Evolutionary conservation across 2,113 vertebrate genomes (phyloP), one percentile per base, ranked within the genome.

Genomic region (Nothoprocta perdicaria): DNA sequence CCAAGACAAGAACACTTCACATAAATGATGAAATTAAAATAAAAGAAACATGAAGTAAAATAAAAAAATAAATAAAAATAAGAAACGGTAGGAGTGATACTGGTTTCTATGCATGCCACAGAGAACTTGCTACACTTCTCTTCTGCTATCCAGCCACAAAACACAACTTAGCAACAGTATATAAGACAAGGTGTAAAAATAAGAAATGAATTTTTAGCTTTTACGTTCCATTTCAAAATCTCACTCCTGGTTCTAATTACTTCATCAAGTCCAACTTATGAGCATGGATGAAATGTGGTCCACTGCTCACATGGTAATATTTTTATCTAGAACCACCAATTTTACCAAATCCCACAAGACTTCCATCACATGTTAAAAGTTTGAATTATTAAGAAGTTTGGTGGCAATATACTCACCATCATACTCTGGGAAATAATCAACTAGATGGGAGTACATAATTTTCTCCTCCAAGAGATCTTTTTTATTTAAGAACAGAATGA

Each of bases 401-500:
- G 26, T 83, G 19, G 12, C 16, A 40, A 27, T 40, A 60, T 40
- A 97, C 98, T 98, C 97, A 99, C 99, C 98, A 15, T 99, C 98
- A 91, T 99, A 99, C 92, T 99, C 98, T 41, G 98, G 98, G 82
- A 99, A 99, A 97, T 99, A 99, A 96, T 99, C 98, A 69, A 99
- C 98, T 97, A 99, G 95, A 94, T 99, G 99, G 41, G 99, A 99
- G 95, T 99, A 99, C 98, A 99, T 98, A 81, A 99, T 99, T 97
- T 99, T 99, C 97, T 99, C 99, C 96, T 99, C 98, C 96, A 99
- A 95, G 61, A 99, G 98, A 97, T 99, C 99, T 96, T 99, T 99
- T 97, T 99, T 99, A 98, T 99, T 99, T 97, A 99, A 98, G 97
- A 99, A 99, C 91, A 99, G 98, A 96, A 99, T 99, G 62, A 99